These are phyloP conservation scores for Thymelicus lineola DNA, from an alignment of 2,888 invertebrate genomes.

Conservation along the genomic window DNA sequence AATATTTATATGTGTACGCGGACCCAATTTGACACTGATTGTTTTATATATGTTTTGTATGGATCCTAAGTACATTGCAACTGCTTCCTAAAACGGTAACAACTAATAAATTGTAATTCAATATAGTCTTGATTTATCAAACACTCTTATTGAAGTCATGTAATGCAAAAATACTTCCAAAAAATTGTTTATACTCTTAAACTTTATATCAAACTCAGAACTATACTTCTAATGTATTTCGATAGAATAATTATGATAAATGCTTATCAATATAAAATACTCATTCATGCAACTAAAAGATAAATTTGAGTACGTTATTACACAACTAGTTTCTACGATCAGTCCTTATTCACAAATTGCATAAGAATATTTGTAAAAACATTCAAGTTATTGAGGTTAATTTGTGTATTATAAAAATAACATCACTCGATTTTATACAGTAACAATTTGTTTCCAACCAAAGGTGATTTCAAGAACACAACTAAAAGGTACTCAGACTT, in stretches of 20 bases:
- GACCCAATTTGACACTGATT: not conserved
- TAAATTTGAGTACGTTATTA: slow-evolving; percentile 56
- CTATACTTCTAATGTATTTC: slow-evolving; percentile 25
- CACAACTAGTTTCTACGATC: slow-evolving; percentile 70
- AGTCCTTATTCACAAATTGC: slow-evolving; percentile 76
- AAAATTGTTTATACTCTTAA: slow-evolving; percentile 16
- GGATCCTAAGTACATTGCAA: not conserved
- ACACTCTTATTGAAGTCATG: not conserved
- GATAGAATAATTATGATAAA: slow-evolving; percentile 47
- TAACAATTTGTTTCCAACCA: slow-evolving; percentile 83
- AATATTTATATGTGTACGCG: not conserved
- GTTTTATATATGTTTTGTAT: not conserved
- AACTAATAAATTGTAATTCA: slow-evolving; percentile 1
- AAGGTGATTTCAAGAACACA: slow-evolving; percentile 57
- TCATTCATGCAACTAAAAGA: slow-evolving; percentile 58
- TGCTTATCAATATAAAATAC: slow-evolving; percentile 53
- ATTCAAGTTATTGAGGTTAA: slow-evolving; percentile 70
- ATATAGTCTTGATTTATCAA: slow-evolving; percentile 15
- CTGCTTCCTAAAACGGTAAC: not conserved
- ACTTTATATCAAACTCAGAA: slow-evolving; percentile 7
- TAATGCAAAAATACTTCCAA: slow-evolving; percentile 16
- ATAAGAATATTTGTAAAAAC: slow-evolving; percentile 69
- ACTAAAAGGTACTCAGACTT: slow-evolving; percentile 69
- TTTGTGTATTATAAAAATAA: slow-evolving; percentile 78
- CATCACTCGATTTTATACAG: slow-evolving; percentile 65